Evolutionary conservation across 2,888 invertebrate species (phyloP).

Genomic region (Callyntrura sp.): DNA sequence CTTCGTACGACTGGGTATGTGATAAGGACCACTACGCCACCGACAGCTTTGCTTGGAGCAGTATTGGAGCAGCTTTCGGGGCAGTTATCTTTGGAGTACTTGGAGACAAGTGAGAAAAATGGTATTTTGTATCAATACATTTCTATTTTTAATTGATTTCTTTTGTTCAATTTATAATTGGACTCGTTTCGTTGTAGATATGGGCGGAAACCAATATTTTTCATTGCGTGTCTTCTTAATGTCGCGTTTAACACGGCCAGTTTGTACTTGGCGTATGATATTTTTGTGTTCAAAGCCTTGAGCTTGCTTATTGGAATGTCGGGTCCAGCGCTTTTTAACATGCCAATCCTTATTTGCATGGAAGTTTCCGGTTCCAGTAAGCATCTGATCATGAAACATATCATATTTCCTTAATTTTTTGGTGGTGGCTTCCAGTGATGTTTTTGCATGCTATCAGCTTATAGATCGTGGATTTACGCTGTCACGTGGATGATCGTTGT

Average conservation of each 20-base stretch:
- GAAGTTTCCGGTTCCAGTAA: too few species aligned
- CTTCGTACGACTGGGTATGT: constrained; percentile 88
- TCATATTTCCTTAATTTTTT: not conserved
- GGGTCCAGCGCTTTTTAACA: constrained; percentile 81
- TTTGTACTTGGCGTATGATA: constrained; percentile 75
- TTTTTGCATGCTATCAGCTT: constrained; percentile 64
- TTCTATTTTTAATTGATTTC: too few species aligned
- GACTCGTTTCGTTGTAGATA: too few species aligned
- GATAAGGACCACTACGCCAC: constrained; percentile 85
- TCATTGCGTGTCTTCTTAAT: constrained; percentile 85
- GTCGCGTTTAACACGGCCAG: constrained; percentile 71
- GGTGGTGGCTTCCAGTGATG: too few species aligned
- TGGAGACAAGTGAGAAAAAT: constrained; percentile 76
- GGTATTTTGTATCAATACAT: too few species aligned
- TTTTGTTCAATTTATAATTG: too few species aligned
- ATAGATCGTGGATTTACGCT: constrained; percentile 77
- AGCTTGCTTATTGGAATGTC: constrained; percentile 77
- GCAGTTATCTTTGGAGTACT: constrained; percentile 79
- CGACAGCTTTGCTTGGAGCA: constrained; percentile 87
- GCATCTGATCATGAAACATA: constrained; percentile 75
- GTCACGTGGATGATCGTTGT: too few species aligned
- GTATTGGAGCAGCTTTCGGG: constrained; percentile 84
- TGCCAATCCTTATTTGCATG: constrained; percentile 78
- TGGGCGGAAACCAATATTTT: constrained; percentile 87
- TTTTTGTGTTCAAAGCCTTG: constrained; percentile 71